Conservation (phyloP, 2,113 vertebrate genomes). For the Paedocypris sp. region DNA sequence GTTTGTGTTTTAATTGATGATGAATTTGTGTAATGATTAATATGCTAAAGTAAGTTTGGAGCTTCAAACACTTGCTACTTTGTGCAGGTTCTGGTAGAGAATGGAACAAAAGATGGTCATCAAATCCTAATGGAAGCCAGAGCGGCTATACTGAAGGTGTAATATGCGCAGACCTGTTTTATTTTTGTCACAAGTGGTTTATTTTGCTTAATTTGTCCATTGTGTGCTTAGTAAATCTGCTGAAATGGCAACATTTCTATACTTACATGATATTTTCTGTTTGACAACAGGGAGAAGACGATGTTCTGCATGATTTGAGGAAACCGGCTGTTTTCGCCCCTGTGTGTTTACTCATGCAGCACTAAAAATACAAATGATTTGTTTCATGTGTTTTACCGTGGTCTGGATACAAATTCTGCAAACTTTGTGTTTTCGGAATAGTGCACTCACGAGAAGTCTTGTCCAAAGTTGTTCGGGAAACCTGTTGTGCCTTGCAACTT, state of each 20-base stretch:
- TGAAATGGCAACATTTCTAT: too few relatives aligned
- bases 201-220: too few relatives aligned
- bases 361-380: background rate
- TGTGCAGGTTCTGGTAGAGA: conserved; percentile 73
- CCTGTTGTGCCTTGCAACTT: conserved; percentile 69
- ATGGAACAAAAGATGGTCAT: conserved; percentile 78
- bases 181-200: too few relatives aligned
- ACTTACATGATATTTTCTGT: background rate
- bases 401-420: too few relatives aligned
- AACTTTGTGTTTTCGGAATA: too few relatives aligned
- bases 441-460: conserved; percentile 69
- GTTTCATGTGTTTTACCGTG: background rate
- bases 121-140: conserved; percentile 79
- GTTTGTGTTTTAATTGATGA: too few relatives aligned
- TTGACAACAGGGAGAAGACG: conserved; percentile 56
- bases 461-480: conserved; percentile 62
- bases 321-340: conserved; percentile 71
- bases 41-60: too few relatives aligned
- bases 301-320: conserved; percentile 49
- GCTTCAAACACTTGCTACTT: background rate
- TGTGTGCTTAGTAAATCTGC: too few relatives aligned
- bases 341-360: conserved; percentile 39
- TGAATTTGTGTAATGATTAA: too few relatives aligned
- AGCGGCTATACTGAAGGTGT: conserved; percentile 61
- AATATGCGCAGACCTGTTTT: too few relatives aligned